These are phyloP conservation scores for Diplazon laetatorius DNA, from an alignment of 2,888 invertebrate species.

Conservation along the genomic window DNA sequence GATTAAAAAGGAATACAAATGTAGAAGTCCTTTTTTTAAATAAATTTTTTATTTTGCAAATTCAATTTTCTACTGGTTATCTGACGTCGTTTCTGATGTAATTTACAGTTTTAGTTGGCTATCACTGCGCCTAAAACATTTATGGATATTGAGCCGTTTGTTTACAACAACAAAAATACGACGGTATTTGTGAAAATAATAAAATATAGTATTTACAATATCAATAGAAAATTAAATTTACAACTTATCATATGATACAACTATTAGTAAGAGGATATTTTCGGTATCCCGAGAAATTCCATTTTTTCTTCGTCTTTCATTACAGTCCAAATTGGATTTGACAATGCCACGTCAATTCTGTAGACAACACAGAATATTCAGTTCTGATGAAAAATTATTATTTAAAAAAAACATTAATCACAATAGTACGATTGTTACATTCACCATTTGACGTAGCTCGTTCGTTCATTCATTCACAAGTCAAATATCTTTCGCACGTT, in stretches of 20 bases:
- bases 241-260: slow-evolving; percentile 57
- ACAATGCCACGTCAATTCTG: no score
- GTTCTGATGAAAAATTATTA: no score
- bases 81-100: not conserved
- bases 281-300: no score
- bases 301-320: no score
- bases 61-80: not conserved
- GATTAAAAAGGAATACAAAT: not conserved
- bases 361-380: no score
- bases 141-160: slow-evolving; percentile 47
- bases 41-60: not conserved
- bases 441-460: no score
- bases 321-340: not conserved
- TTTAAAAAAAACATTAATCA: no score
- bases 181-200: slow-evolving; percentile 26
- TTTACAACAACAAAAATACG: slow-evolving; percentile 21
- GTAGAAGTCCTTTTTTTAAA: not conserved
- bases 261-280: slow-evolving; percentile 17
- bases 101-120: slow-evolving; percentile 35
- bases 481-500: no score
- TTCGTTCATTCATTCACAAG: no score
- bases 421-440: no score
- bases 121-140: slow-evolving; percentile 21
- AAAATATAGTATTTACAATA: slow-evolving; percentile 57
- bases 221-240: slow-evolving; percentile 46